phyloP scores from a whole-genome alignment of 2,888 invertebrate species.

The Stenotaenia linearis region DNA sequence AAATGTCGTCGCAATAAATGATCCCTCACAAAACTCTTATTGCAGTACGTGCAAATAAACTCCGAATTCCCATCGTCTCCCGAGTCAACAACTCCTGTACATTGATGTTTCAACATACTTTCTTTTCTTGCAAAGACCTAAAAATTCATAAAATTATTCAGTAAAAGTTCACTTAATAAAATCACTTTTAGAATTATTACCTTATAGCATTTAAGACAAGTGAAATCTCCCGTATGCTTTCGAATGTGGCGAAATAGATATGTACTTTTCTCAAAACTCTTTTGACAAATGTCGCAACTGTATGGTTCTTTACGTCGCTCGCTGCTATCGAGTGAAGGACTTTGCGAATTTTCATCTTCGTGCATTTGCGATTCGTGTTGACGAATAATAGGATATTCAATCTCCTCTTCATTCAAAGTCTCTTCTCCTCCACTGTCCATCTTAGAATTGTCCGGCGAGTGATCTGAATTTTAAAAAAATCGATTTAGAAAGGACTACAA shows the following conservation, averaged over 20 bases:
- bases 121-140: constrained; percentile 51
- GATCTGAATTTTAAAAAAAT: too few relatives aligned
- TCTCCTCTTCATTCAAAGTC: not conserved
- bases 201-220: constrained; percentile 50
- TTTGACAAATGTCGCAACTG: constrained; percentile 47
- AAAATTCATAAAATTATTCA: not conserved
- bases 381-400: not conserved
- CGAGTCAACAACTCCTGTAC: constrained; percentile 26
- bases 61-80: constrained; percentile 42
- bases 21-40: constrained; percentile 49
- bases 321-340: not conserved
- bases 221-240: constrained; percentile 53
- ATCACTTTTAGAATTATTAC: constrained; percentile 36
- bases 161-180: too few relatives aligned
- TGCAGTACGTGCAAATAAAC: constrained; percentile 44
- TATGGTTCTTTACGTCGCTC: constrained; percentile 31
- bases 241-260: constrained; percentile 53
- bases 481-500: not conserved
- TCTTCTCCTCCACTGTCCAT: not conserved
- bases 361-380: not conserved
- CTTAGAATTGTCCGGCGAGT: too few relatives aligned
- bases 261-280: constrained; percentile 46
- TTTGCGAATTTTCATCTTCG: not conserved
- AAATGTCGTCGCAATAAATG: constrained; percentile 52
- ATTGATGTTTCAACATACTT: constrained; percentile 43